A percentile compares a stretch with the other conserved stretches of the same genome.
These are phyloP conservation scores for Drosophila neoperkinsi DNA, from an alignment of 2,888 invertebrate genomes.

Conservation along the genomic window DNA sequence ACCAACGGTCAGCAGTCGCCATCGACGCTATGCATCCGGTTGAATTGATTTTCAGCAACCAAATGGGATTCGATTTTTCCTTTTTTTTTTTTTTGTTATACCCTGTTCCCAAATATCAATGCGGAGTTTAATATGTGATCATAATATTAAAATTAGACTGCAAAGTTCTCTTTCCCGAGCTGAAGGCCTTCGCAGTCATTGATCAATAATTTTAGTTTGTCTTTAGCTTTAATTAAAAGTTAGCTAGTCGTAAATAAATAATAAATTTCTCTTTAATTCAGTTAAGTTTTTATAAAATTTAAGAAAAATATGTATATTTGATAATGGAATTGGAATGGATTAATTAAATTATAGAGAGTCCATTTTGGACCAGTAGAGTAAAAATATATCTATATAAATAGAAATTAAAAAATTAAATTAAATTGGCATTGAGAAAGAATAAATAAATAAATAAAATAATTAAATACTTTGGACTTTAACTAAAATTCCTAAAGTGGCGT, in stretches of 20 bases:
- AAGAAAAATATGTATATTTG: neutral
- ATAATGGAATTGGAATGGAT: neutral
- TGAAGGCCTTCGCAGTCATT: neutral
- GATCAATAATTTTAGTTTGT: neutral
- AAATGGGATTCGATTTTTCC: constrained; percentile 20
- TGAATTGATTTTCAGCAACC: constrained; percentile 65
- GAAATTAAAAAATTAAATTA: no score
- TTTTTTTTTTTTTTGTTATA: constrained; percentile 8
- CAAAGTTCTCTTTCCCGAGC: neutral
- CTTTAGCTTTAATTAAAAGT: neutral
- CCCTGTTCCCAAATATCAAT: neutral
- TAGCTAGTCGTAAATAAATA: neutral
- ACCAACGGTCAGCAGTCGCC: constrained; percentile 58
- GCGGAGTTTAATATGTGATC: neutral
- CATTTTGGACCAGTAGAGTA: neutral
- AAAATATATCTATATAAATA: neutral
- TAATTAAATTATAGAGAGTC: neutral
- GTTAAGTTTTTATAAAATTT: neutral
- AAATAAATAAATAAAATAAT: no score
- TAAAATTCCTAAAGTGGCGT: neutral
- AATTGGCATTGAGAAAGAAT: no score
- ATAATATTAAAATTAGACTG: neutral
- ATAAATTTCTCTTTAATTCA: neutral
- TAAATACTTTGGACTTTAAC: no score
- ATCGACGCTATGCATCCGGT: constrained; percentile 73